Evolutionary conservation across 2,797 vertebrate genomes (phyloP).

Genomic region (Megaceryle alcyon): DNA sequence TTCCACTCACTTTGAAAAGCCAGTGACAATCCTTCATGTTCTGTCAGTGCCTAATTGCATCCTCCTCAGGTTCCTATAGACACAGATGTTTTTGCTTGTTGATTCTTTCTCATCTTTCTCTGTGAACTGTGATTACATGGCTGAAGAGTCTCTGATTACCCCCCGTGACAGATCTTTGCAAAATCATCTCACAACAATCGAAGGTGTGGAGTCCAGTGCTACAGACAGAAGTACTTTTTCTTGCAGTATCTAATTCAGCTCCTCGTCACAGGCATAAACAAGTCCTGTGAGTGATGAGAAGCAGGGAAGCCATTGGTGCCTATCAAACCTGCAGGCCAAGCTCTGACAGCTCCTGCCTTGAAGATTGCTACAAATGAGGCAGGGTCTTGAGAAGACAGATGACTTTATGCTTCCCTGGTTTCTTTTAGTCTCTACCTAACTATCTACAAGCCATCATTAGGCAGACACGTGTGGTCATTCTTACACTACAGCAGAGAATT

Average conservation of each 20-base stretch:
- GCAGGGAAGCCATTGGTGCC: background rate
- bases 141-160: background rate
- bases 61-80: background rate
- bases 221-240: background rate
- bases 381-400: background rate
- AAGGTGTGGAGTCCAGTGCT: background rate
- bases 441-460: background rate
- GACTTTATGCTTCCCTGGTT: background rate
- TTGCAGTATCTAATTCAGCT: background rate
- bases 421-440: background rate
- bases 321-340: background rate
- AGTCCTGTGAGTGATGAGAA: background rate
- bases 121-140: background rate
- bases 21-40: background rate
- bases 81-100: background rate
- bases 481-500: background rate
- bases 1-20: background rate
- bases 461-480: background rate
- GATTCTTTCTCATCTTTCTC: background rate
- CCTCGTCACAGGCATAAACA: background rate
- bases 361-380: background rate
- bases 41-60: background rate
- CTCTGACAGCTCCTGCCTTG: background rate
- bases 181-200: background rate
- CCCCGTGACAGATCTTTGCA: background rate